Conservation (phyloP, 2,797 vertebrate genomes). For the Diglossa cyanea region DNA sequence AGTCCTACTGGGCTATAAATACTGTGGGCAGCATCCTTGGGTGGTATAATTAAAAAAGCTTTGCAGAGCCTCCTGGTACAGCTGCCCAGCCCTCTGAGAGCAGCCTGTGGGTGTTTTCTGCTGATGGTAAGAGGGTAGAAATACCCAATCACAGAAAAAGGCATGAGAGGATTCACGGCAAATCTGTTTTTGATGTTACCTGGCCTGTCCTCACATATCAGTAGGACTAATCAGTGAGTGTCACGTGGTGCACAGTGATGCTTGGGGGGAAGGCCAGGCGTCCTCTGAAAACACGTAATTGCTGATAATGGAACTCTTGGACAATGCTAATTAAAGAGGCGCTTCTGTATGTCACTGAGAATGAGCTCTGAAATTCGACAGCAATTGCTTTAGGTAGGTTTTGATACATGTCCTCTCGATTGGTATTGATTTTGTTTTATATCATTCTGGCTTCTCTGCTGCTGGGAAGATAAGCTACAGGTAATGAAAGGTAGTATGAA, state of each 20-base stretch:
- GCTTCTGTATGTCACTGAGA: background rate
- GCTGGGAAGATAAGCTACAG: background rate
- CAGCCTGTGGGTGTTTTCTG: background rate
- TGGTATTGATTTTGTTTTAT: background rate
- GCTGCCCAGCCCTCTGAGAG: background rate
- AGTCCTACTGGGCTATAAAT: background rate
- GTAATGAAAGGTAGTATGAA: background rate
- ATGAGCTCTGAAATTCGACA: background rate
- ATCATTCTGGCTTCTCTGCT: background rate
- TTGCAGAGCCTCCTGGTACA: background rate
- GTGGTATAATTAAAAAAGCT: background rate
- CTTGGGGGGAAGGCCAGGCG: background rate
- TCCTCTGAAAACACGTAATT: background rate
- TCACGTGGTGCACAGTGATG: background rate
- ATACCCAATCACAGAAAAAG: background rate
- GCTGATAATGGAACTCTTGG: background rate
- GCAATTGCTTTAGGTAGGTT: background rate
- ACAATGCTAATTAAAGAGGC: background rate
- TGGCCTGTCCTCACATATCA: background rate
- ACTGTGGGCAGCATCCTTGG: background rate
- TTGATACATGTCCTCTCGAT: background rate
- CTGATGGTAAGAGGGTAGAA: background rate
- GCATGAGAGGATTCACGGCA: background rate
- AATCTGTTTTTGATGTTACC: background rate
- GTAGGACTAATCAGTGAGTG: background rate